Base-by-base conservation (phyloP, 2,113 vertebrate genomes). In the Paradisaea rubra region DNA sequence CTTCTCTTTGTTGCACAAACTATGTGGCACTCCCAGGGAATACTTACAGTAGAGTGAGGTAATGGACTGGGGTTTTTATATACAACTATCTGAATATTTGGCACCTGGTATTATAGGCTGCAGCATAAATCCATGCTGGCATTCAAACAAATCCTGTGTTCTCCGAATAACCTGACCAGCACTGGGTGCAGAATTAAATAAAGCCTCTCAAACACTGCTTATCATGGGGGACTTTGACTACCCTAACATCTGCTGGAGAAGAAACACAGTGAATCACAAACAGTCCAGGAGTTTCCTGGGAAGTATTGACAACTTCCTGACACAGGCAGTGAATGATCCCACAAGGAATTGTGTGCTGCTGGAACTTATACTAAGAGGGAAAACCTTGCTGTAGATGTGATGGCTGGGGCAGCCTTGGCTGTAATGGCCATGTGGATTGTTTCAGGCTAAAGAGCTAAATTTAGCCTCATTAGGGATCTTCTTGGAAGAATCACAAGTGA, bases 1-100 rank as follows among this genome's bases (percentile, higher is more conserved):
- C 65, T 87, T 94, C 66, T 94, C 81, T 96, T 94, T 96, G 78
- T 96, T 85, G 93, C 70, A 90, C 39, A 72, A 33, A 69, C 63
- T 79, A 33, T 63, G 54, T 50, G 74, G 10, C 57, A 66, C 65
- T 96, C 91, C 82, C 30, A 81, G 83, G 64, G 60, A 96, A 95
- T 84, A 24, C 41, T 93, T 90, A n/a, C 13, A 60, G 61, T 70
- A 61, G 4, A 15, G 2, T 81, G 76, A 96, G 66, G 49, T 89
- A 96, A 88, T 47, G 42, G 39, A 72, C 54, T 73, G 27, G 71
- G 89, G 74, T 70, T 82, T 59, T 74, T 92, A 45, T 72, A 73
- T 14, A 61, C 44, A 89, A 77, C 78, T 80, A 78, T 41, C 39
- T 59, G 47, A 92, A 81, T 95, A 94, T 85, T 90, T 86, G 50